Evolutionary conservation across 2,113 vertebrate genomes (phyloP).

Genomic region (Danio rerio): GRCz12tu NC_133195.1:42381001-42381500

Average conservation of each 20-base stretch:
- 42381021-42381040: slow-evolving; percentile 36
- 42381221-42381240: background rate
- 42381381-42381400: background rate
- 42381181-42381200: slow-evolving; percentile 45
- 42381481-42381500: background rate
- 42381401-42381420: background rate
- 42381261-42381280: slow-evolving; percentile 25
- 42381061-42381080: slow-evolving; percentile 40
- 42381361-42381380: background rate
- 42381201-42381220: slow-evolving; percentile 15
- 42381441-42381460: background rate
- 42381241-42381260: slow-evolving; percentile 4
- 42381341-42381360: background rate
- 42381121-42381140: slow-evolving; percentile 33
- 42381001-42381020: slow-evolving; percentile 19
- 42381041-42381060: slow-evolving; percentile 14
- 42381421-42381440: background rate
- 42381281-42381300: background rate
- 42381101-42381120: slow-evolving; percentile 42
- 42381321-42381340: background rate
- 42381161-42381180: slow-evolving; percentile 8
- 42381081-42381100: slow-evolving; percentile 30
- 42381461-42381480: background rate
- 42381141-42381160: slow-evolving; percentile 31
- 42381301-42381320: slow-evolving; percentile 26